Evolutionary conservation across 2,888 invertebrate species (phyloP).

Genomic region (Philaethria dido): DNA sequence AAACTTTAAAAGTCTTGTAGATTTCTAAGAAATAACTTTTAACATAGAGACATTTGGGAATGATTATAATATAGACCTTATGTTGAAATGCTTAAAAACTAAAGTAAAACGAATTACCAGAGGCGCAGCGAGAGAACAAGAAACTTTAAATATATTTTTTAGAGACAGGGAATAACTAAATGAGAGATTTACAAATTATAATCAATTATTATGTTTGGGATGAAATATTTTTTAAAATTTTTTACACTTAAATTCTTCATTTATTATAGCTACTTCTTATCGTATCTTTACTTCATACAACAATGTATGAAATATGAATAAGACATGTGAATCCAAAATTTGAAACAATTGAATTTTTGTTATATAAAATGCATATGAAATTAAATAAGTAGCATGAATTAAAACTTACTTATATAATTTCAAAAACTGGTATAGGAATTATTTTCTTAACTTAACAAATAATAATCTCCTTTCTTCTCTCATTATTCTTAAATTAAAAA

Average conservation of each 20-base stretch:
- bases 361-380: conserved; percentile 8
- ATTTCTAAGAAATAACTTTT: conserved; percentile 17
- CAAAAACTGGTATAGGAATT: background rate
- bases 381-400: background rate
- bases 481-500: background rate
- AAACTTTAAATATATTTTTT: conserved; percentile 22
- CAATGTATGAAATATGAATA: background rate
- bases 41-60: background rate
- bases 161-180: conserved; percentile 1
- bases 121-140: conserved; percentile 10
- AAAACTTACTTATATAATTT: background rate
- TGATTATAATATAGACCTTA: conserved; percentile 1
- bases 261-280: background rate
- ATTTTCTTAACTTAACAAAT: background rate
- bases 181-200: conserved; percentile 4
- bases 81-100: background rate
- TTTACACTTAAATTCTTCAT: background rate
- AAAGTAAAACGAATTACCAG: background rate
- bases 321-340: conserved; percentile 5
- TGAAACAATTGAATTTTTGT: conserved; percentile 4
- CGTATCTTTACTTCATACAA: background rate
- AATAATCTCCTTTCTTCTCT: background rate
- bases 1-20: conserved; percentile 13
- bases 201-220: background rate
- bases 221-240: background rate